Evolutionary conservation across 2,113 vertebrate genomes (phyloP).

Genomic region (Protobothrops flavoviridis): DNA sequence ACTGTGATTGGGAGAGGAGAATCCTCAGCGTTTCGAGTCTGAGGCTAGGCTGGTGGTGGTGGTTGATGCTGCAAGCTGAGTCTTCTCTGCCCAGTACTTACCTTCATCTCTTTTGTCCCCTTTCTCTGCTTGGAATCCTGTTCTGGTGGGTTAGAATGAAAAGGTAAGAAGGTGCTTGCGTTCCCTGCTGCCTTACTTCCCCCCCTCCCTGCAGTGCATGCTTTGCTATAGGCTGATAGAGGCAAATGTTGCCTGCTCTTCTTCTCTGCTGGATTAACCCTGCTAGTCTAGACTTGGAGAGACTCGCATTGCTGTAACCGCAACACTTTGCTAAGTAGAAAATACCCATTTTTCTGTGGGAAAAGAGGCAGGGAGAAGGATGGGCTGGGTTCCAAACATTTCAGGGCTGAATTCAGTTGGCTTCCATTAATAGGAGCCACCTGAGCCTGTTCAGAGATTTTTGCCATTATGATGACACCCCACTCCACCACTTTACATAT

Average conservation of each 20-base stretch:
- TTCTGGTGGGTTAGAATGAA: conserved; percentile 99
- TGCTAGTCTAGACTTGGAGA: neutral
- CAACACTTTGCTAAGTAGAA: neutral
- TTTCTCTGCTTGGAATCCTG: conserved; percentile 98
- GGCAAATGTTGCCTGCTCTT: conserved; percentile 48
- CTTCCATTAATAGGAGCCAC: neutral
- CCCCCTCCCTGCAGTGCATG: conserved; percentile 83
- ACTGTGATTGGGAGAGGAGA: neutral
- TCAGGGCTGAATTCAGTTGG: neutral
- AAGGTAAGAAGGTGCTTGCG: conserved; percentile 90
- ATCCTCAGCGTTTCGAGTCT: neutral
- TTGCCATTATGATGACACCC: neutral
- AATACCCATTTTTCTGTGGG: neutral
- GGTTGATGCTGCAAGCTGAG: conserved; percentile 46
- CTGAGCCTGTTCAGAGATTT: neutral
- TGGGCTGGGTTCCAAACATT: neutral
- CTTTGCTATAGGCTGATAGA: conserved; percentile 68
- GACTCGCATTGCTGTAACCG: neutral
- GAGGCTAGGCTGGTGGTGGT: neutral
- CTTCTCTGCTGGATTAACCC: conserved; percentile 39
- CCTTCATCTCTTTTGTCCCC: conserved; percentile 96
- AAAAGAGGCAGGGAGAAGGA: neutral
- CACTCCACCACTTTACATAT: neutral
- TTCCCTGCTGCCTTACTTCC: conserved; percentile 80
- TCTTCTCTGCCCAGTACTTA: conserved; percentile 88